These are phyloP conservation scores for Protophormia terraenovae DNA, from an alignment of 2,888 invertebrate genomes.

Conservation along the genomic window DNA sequence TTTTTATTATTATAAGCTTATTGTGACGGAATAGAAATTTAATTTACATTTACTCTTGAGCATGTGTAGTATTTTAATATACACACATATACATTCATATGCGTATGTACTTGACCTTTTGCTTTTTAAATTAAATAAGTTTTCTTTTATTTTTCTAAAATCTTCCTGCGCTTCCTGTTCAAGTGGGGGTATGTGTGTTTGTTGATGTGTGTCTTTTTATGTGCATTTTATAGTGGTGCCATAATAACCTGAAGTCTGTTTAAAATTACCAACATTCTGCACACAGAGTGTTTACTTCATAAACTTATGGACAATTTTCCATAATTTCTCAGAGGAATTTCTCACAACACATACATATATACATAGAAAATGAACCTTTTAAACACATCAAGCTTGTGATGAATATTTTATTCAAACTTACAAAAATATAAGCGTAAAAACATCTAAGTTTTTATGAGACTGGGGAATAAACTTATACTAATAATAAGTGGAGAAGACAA, in stretches of 20 bases:
- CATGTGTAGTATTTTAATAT: too few relatives aligned
- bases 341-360: not conserved
- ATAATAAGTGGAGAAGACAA: not conserved
- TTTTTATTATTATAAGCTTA: too few relatives aligned
- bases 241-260: slow-evolving; percentile 48
- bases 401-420: slow-evolving; percentile 22
- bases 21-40: too few relatives aligned
- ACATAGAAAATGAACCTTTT: slow-evolving; percentile 12
- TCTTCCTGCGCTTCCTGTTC: not conserved
- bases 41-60: too few relatives aligned
- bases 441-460: not conserved
- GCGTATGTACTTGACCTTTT: slow-evolving; percentile 1
- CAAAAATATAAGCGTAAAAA: not conserved
- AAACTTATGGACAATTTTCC: slow-evolving; percentile 49
- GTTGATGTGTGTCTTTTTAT: not conserved
- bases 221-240: slow-evolving; percentile 26
- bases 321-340: slow-evolving; percentile 59
- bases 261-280: slow-evolving; percentile 33
- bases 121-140: slow-evolving; percentile 4
- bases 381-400: slow-evolving; percentile 25
- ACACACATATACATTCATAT: not conserved
- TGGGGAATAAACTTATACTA: not conserved
- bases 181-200: too few relatives aligned
- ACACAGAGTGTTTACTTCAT: not conserved
- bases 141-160: not conserved